Evolutionary conservation across 2,797 vertebrate species (phyloP).

Genomic region (Microcaecilia unicolor): DNA sequence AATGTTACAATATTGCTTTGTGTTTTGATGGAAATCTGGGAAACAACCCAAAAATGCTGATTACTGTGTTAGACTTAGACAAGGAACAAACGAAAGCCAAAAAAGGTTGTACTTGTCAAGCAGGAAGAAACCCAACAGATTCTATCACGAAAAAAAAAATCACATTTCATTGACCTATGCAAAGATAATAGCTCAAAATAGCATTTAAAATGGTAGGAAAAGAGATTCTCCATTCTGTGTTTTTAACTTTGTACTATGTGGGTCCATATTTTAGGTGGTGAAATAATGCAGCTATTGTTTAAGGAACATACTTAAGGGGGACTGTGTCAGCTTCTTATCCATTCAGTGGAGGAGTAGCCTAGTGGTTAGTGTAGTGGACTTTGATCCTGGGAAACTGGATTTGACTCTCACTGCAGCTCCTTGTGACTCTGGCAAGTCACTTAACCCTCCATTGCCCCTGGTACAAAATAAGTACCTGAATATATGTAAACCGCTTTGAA

Average conservation of each 20-base stretch:
- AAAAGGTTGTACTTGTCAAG: neutral
- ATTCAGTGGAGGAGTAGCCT: no score
- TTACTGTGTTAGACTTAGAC: neutral
- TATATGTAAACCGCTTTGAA: no score
- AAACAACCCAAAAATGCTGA: neutral
- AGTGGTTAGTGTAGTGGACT: no score
- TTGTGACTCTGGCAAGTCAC: no score
- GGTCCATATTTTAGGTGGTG: no score
- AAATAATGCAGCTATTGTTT: no score
- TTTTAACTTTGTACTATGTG: neutral
- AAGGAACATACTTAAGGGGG: no score
- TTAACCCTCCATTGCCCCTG: no score
- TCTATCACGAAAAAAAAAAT: constrained; percentile 25
- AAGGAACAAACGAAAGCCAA: neutral
- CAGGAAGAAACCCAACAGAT: constrained; percentile 4
- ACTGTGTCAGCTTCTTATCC: no score
- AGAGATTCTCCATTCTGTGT: constrained; percentile 9
- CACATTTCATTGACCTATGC: constrained; percentile 14
- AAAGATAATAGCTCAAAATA: constrained; percentile 13
- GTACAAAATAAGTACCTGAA: no score
- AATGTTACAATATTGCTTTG: neutral
- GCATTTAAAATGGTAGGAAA: neutral
- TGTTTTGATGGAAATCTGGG: constrained; percentile 1
- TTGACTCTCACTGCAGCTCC: no score
- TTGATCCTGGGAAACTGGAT: no score